Conservation (phyloP, 1,140 invertebrate genomes). For the Euborellia annulipes region DNA sequence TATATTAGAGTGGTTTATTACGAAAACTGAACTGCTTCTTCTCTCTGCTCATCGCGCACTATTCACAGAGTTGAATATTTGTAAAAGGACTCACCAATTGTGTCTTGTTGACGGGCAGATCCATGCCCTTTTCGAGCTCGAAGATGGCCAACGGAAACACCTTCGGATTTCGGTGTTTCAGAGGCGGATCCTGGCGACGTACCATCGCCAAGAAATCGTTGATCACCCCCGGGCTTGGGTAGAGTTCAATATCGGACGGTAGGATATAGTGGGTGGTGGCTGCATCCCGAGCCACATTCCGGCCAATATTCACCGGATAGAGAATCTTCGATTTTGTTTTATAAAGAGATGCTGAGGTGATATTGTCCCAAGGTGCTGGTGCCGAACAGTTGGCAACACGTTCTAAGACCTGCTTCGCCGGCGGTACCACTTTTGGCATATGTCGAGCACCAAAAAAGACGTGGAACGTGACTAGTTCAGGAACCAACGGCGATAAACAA, state of each 20-base stretch:
- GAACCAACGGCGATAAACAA: conserved; percentile 44
- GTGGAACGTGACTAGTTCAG: conserved; percentile 67
- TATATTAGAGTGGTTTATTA: too few relatives aligned
- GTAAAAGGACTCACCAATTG: conserved; percentile 33
- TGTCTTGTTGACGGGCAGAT: conserved; percentile 43
- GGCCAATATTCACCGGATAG: conserved; percentile 76
- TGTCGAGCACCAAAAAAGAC: conserved; percentile 73
- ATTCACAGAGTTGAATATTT: too few relatives aligned
- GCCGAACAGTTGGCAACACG: conserved; percentile 45
- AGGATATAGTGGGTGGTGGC: conserved; percentile 70
- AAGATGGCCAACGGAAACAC: conserved; percentile 71
- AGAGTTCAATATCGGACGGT: conserved; percentile 75
- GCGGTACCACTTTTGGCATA: conserved; percentile 55
- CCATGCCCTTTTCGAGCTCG: conserved; percentile 46
- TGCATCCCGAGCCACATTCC: conserved; percentile 68
- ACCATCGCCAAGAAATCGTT: conserved; percentile 68
- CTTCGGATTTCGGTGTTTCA: conserved; percentile 48
- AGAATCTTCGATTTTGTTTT: conserved; percentile 61
- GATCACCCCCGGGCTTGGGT: conserved; percentile 64
- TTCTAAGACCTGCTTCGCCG: conserved; percentile 38
- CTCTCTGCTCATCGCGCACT: too few relatives aligned
- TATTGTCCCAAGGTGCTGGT: conserved; percentile 49
- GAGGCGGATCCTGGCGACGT: conserved; percentile 43
- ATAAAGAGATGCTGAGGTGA: conserved; percentile 46
- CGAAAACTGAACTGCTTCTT: too few relatives aligned